phyloP scores from a whole-genome alignment of 1,140 invertebrate genomes.

The Epicauta chinensis region DNA sequence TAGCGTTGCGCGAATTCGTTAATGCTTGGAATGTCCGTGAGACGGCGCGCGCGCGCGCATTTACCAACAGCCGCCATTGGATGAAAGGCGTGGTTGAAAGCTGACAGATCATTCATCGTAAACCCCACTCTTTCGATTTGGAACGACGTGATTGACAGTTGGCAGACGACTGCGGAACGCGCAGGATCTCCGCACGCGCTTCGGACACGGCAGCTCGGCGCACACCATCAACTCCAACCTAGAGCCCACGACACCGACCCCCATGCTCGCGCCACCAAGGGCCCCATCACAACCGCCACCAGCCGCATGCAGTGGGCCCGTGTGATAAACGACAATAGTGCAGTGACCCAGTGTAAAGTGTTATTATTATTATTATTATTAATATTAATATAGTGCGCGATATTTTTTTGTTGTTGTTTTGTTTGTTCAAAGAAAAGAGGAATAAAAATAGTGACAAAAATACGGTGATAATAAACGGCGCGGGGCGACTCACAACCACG shows the following conservation, averaged over 20 bases:
- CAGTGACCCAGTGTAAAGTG: constrained; percentile 29
- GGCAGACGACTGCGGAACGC: constrained; percentile 59
- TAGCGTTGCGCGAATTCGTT: constrained; percentile 7
- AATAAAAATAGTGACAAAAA: constrained; percentile 4
- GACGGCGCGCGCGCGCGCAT: constrained; percentile 30
- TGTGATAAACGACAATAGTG: constrained; percentile 24
- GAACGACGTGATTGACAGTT: constrained; percentile 58
- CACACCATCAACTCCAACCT: constrained; percentile 15
- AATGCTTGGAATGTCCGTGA: constrained; percentile 12
- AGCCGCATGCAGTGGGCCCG: constrained; percentile 13
- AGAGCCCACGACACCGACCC: constrained; percentile 22
- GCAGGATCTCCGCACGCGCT: constrained; percentile 49
- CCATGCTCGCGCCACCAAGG: constrained; percentile 30
- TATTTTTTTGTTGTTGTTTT: neutral
- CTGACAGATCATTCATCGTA: constrained; percentile 43
- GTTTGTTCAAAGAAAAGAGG: neutral
- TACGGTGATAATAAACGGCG: constrained; percentile 53
- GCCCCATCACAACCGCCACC: constrained; percentile 21
- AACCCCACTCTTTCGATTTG: constrained; percentile 48
- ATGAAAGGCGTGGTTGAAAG: constrained; percentile 32
- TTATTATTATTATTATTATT: neutral
- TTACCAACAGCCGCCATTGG: constrained; percentile 35
- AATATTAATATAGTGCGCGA: constrained; percentile 40
- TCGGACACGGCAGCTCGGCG: constrained; percentile 29
- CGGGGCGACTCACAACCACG: constrained; percentile 48